A percentile compares a stretch with the other conserved stretches of the same genome.
Conservation (phyloP, 1,140 invertebrate species). For the Metopolophium dirhodum region DNA sequence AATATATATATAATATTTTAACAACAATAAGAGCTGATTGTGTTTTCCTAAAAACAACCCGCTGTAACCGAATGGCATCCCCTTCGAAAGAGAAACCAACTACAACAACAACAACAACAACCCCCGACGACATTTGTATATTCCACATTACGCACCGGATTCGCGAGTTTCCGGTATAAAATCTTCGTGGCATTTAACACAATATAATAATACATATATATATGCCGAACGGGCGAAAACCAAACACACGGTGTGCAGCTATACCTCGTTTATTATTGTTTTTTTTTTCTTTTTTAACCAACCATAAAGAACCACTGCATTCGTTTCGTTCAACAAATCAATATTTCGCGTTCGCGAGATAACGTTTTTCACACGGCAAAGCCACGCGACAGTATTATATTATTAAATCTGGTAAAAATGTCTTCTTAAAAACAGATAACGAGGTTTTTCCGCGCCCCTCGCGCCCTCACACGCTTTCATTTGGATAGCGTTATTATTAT, state of each 20-base stretch:
- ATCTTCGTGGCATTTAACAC: slow-evolving; percentile 41
- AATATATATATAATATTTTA: neutral
- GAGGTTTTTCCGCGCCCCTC: slow-evolving; percentile 42
- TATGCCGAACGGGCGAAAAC: slow-evolving; percentile 12
- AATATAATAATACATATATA: neutral
- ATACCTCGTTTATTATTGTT: neutral
- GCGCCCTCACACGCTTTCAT: neutral
- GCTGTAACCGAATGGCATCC: neutral
- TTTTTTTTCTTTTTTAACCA: neutral
- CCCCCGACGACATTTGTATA: slow-evolving; percentile 43
- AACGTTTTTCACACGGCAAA: slow-evolving; percentile 26
- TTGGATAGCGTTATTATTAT: slow-evolving; percentile 30
- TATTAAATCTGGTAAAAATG: slow-evolving; percentile 54
- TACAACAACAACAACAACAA: neutral
- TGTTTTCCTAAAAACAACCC: neutral
- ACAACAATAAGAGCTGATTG: neutral
- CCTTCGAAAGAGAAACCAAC: neutral
- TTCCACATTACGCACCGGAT: slow-evolving; percentile 51
- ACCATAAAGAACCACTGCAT: slow-evolving; percentile 26
- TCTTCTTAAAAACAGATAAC: slow-evolving; percentile 47
- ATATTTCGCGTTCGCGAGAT: slow-evolving; percentile 54
- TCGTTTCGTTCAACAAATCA: slow-evolving; percentile 42
- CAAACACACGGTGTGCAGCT: neutral
- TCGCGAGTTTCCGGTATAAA: slow-evolving; percentile 24
- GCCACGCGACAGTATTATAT: neutral